Evolutionary conservation across 1,140 invertebrate species (phyloP), one percentile per base, ranked within the genome.

Genomic region (Nymphalis io): DNA sequence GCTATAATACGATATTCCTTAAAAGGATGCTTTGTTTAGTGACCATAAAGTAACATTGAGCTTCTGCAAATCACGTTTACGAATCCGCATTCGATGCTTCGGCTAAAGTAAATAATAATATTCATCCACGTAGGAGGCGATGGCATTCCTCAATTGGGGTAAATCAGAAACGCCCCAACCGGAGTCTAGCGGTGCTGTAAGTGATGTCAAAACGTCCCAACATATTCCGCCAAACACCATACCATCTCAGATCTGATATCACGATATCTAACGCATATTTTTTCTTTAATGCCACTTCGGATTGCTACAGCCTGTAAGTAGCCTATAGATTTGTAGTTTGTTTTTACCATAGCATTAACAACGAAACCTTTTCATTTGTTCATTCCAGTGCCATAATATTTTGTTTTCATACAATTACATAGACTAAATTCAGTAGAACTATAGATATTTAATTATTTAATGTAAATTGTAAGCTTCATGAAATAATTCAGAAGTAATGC

Each of bases 291-390:
- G 89, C 89, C 84, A 88, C 88, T 76, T 85, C 74, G 88, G 87
- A 89, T 82, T 74, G 72, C 77, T 81, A 81, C 85, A 92, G 90
- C 90, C 89, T 89, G 88, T 90, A 84, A 90, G 89, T 91, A 90
- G 81, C 79, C 72, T 79, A 53, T 75, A 70, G 55, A 46, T 74
- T 71, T 74, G 64, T 70, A 70, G 72, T 63, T 57, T 59, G 21
- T 71, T 18, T 65, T 59, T 46, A 39, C 55, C 48, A 33, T 64
- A 23, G 33, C 61, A 64, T 53, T 65, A 64, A 65, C 33, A 65
- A 33, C 11, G 38, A 33, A 18, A 40, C 40, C 27, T 55, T 53
- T 23, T 44, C 59, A 68, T 61, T 46, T 27, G 21, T 27, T 60
- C 58, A 68, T 65, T 48, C n/a, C 66, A 62, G 42, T 44, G 51